Percentiles rank a stretch among this genome's conserved stretches.
Conservation (phyloP, 2,797 vertebrate genomes). For the Champsocephalus esox region DNA sequence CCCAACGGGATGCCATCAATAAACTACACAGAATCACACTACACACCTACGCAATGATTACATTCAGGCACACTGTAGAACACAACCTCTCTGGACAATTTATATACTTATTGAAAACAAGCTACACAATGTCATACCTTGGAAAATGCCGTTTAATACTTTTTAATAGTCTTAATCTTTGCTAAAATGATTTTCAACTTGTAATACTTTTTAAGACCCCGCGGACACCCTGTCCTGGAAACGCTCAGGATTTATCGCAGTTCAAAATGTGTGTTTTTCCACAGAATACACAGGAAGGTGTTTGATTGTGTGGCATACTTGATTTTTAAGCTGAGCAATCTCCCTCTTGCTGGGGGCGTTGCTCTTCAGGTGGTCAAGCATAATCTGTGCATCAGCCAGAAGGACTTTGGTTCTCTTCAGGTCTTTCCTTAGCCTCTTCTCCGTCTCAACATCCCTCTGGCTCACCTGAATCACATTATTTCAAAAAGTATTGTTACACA, state of each 20-base stretch:
- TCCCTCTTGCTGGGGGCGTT: constrained; percentile 97
- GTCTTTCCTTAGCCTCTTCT: constrained; percentile 95
- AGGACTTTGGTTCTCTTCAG: constrained; percentile 98
- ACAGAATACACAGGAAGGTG: not conserved
- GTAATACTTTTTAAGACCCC: no score
- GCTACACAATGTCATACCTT: no score
- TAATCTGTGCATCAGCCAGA: constrained; percentile 95
- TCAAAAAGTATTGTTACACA: constrained; percentile 11
- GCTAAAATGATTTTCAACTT: no score
- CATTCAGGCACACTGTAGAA: no score
- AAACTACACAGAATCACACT: no score
- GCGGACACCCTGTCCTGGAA: not conserved
- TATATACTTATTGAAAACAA: no score
- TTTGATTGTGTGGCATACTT: constrained; percentile 80
- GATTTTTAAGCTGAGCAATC: constrained; percentile 96
- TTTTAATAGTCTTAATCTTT: no score
- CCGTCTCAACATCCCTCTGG: constrained; percentile 93
- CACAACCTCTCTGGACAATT: no score
- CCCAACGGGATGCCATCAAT: no score
- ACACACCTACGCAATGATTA: no score
- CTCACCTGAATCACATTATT: constrained; percentile 85
- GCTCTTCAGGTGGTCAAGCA: constrained; percentile 98
- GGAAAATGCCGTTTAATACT: no score
- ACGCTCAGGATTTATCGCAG: constrained; percentile 18
- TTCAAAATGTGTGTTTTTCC: not conserved